Base-by-base conservation (phyloP, 2,797 vertebrate species). In the Sebastes aleutianus region DNA sequence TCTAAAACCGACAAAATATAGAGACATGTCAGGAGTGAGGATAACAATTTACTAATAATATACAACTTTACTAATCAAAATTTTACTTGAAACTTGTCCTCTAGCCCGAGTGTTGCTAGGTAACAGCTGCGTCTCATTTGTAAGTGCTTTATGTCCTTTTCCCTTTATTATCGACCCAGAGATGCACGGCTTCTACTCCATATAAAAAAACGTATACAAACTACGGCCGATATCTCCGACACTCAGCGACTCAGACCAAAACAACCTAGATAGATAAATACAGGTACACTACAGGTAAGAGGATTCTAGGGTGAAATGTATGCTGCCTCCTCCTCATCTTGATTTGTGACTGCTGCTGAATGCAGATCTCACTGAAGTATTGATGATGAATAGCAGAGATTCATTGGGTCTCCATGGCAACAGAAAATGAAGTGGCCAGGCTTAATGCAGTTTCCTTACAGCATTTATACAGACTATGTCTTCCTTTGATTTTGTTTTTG, bases 351-450 rank as follows among this genome's bases (percentile, higher is more conserved):
- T 54, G 50, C 18, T 54, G 50, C 50, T 59, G 57, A 59, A 18
- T 29, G 24, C 57, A 27, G 13, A 59, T 58, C 56, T 58, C 12
- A 27, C 1, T 24, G 6, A 58, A 13, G 18, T 39, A 34, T 13
- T 74, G 20, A 43, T 57, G 56, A 74, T 57, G 56, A 74, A 65
- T 1, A 32, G 34, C 47, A 71, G 11, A 43, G 2, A 61, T 27
- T 79, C 11, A 29, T 22, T 27, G 18, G 1, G 22, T 83, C 54
- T 70, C 43, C 36, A 79, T 82, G 62, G 53, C 16, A 75, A 82
- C 70, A 62, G 36, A 39, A 70, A 86, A 47, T 63, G 1, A 75
- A 64, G 6, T 43, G 34, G 26, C 34, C 32, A 29, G 34, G 47
- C 20, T 26, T 26, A 26, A 32, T 54, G 22, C 18, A 6, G 22